A percentile compares a stretch with the other conserved stretches of the same genome.
Evolutionary conservation across 2,113 vertebrate genomes (phyloP).

Genomic region (Myotis brandtii): DNA sequence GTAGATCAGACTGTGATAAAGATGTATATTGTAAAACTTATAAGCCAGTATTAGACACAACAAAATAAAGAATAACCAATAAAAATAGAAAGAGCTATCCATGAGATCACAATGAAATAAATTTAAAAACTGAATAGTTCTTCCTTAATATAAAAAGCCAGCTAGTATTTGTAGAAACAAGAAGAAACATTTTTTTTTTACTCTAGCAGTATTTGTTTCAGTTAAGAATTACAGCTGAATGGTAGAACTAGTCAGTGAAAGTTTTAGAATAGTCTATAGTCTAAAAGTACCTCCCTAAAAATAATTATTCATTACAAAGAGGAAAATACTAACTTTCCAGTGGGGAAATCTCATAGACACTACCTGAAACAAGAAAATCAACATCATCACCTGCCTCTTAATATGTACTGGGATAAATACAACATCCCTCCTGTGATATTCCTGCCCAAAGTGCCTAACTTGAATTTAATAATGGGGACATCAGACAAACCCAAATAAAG

Average conservation of each 20-base stretch:
- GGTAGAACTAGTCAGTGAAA: neutral
- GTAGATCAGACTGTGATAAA: neutral
- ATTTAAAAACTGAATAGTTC: neutral
- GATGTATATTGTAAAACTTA: neutral
- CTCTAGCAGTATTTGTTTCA: neutral
- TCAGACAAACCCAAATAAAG: neutral
- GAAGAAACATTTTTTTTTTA: neutral
- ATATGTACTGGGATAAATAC: neutral
- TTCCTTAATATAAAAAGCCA: neutral
- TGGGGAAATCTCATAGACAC: neutral
- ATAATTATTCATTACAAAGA: neutral
- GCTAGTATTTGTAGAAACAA: neutral
- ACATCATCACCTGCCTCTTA: neutral
- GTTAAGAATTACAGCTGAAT: neutral
- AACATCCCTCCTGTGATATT: neutral
- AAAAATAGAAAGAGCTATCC: neutral
- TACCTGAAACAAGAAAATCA: conserved; percentile 5
- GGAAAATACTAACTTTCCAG: neutral
- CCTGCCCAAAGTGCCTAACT: neutral
- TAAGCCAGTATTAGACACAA: neutral
- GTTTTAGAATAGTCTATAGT: neutral
- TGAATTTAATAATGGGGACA: neutral
- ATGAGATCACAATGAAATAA: neutral
- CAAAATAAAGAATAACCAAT: neutral
- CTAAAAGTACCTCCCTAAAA: neutral